Evolutionary conservation across 2,888 invertebrate species (phyloP).

Genomic region (Cephus pulcher): DNA sequence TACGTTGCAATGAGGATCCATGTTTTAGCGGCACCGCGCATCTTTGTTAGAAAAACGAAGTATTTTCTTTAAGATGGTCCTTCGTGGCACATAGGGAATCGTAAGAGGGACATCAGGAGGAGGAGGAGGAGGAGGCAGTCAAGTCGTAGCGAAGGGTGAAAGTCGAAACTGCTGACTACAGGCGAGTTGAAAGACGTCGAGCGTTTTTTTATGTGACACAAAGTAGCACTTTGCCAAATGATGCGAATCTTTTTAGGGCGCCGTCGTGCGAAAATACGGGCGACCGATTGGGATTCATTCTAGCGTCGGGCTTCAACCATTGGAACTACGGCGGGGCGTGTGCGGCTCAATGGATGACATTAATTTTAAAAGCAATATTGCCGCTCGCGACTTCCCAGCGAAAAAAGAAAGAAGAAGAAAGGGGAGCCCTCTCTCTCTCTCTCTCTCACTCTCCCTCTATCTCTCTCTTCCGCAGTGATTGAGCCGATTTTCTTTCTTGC

Average conservation of each 20-base stretch:
- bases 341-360: constrained; percentile 34
- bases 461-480: no score
- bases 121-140: no score
- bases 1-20: no score
- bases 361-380: constrained; percentile 36
- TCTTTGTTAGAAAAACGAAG: no score
- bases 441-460: no score
- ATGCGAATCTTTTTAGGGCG: constrained; percentile 62
- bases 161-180: constrained; percentile 56
- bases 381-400: constrained; percentile 2
- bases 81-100: no score
- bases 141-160: constrained; percentile 5
- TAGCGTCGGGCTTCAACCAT: background rate
- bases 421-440: no score
- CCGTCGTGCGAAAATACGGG: constrained; percentile 22
- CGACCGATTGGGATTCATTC: constrained; percentile 32
- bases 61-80: no score
- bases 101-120: background rate
- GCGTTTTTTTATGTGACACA: constrained; percentile 62
- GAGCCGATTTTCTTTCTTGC: no score
- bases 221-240: constrained; percentile 67
- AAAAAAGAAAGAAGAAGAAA: background rate
- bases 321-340: background rate
- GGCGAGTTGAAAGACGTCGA: constrained; percentile 48
- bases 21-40: no score